Conservation (phyloP, 2,888 invertebrate species). For the Herminia tarsipennalis region DNA sequence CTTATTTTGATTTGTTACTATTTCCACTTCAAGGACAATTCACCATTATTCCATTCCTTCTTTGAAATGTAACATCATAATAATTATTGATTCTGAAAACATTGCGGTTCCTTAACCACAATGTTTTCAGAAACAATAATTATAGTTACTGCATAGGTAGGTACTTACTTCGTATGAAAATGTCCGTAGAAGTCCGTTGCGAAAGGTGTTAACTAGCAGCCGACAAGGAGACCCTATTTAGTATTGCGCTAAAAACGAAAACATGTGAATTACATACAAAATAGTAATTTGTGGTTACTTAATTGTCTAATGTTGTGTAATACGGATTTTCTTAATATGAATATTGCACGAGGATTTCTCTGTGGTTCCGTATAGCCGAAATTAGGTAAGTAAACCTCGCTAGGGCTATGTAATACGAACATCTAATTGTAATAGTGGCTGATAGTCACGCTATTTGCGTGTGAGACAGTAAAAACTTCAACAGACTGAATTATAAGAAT, state of each 20-base stretch:
- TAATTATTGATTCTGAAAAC: not conserved
- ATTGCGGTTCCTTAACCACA: not conserved
- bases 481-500: no score
- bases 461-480: no score
- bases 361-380: not conserved
- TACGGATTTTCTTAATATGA: conserved; percentile 6
- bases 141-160: no score
- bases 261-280: conserved; percentile 70
- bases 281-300: conserved; percentile 58
- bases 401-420: no score
- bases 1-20: no score
- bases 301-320: conserved; percentile 42
- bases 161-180: conserved; percentile 26
- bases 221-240: conserved; percentile 62
- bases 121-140: conserved; percentile 17
- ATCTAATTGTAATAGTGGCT: no score
- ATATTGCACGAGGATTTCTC: not conserved
- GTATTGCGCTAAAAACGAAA: conserved; percentile 79
- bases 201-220: conserved; percentile 63
- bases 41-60: no score
- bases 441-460: no score
- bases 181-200: conserved; percentile 45
- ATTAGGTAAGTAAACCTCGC: not conserved
- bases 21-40: no score
- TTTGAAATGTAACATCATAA: not conserved